Base-by-base conservation (phyloP, 1,140 invertebrate species). In the Philaenus spumarius region DNA sequence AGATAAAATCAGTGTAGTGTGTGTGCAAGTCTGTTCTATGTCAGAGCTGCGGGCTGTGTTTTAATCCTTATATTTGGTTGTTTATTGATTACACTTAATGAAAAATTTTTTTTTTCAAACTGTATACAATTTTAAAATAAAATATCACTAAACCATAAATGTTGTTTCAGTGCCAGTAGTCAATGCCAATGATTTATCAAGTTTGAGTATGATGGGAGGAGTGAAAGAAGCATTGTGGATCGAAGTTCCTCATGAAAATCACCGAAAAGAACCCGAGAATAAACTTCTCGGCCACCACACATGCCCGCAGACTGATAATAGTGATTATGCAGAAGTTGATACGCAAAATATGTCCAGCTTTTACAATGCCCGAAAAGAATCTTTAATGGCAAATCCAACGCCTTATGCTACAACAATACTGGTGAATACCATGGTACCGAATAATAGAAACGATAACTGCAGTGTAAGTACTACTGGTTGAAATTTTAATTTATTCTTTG, bases 391-490 rank as follows among this genome's bases (percentile, higher is more conserved):
- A 30, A 30, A 30, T 30, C 86, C 87, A 0, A 87, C 86, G 5
- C 89, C 89, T 0, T 92, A 92, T 68, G 89, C 89, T 1, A 92
- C 89, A 0, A 91, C 89, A 1, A 90, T 88, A 42, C 71, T 88
- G 14, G 78, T 81, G 52, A 68, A 69, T 43, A 62, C 26, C 3
- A 30, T 30, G 64, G 7, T 43, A 34, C n/a, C 56, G 59, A 43
- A 54, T 64, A 52, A 52, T 26, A 22, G 47, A 59, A 77, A 55
- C 69, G 77, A 62, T 65, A 77, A 64, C 35, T 75, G 75, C 4
- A 76, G 74, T 58, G 76, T 75, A 2, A 76, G 73, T 61, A n/a
- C n/a, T n/a, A n/a, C n/a, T n/a, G n/a, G n/a, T n/a, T n/a, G n/a
- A n/a, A n/a, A n/a, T n/a, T n/a, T n/a, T n/a, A n/a, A n/a, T n/a